Evolutionary conservation across 2,888 invertebrate species (phyloP).

Genomic region (Chouioia cunea): DNA sequence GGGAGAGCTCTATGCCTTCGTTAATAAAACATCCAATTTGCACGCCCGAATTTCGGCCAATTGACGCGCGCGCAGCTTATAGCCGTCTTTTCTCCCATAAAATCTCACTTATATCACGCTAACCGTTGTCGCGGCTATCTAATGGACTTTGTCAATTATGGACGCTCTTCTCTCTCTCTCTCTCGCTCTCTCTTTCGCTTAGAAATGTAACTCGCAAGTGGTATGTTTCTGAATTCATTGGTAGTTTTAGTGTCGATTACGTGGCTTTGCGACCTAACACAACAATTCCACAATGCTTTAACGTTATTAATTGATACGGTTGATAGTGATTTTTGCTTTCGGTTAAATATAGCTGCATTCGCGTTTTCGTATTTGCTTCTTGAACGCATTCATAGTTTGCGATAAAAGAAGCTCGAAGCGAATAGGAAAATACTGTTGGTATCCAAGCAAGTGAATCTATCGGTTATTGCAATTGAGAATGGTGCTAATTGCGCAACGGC

Average conservation of each 20-base stretch:
- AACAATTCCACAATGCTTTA: too few species aligned
- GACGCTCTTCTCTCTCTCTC: background rate
- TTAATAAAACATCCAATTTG: conserved; percentile 44
- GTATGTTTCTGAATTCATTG: too few species aligned
- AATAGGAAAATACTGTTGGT: too few species aligned
- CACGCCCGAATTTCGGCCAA: conserved; percentile 42
- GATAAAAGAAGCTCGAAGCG: too few species aligned
- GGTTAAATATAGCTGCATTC: too few species aligned
- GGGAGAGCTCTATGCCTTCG: background rate
- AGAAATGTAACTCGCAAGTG: too few species aligned
- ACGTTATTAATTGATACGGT: background rate
- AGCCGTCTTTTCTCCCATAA: conserved; percentile 12
- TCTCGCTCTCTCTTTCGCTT: background rate
- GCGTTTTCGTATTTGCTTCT: too few species aligned
- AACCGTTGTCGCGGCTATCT: background rate
- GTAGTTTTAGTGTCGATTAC: too few species aligned
- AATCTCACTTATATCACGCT: background rate
- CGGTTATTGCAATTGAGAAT: conserved; percentile 61
- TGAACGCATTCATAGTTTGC: too few species aligned
- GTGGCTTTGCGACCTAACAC: too few species aligned
- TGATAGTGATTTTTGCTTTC: too few species aligned
- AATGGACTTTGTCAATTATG: background rate
- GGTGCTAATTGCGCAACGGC: conserved; percentile 59
- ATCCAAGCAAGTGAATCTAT: conserved; percentile 3
- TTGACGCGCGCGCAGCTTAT: conserved; percentile 2